These are phyloP conservation scores for Zygogramma bicolorata DNA, from an alignment of 2,888 invertebrate species.

Conservation along the genomic window DNA sequence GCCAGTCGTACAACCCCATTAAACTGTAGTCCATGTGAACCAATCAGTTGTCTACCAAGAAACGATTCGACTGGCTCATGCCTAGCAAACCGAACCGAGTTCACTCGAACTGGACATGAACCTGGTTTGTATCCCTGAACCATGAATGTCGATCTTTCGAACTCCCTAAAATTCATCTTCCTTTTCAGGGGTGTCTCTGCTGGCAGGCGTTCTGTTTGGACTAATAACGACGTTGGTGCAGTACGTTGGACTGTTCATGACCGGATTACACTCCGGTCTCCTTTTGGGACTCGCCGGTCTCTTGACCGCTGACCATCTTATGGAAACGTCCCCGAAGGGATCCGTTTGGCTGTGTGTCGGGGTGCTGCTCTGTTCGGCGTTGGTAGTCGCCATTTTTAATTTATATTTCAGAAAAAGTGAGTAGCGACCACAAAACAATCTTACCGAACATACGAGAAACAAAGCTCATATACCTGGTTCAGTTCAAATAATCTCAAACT, in stretches of 20 bases:
- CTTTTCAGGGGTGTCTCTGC: slow-evolving; percentile 75
- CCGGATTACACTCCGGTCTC: slow-evolving; percentile 82
- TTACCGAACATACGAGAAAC: too few species aligned
- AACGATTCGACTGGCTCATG: too few species aligned
- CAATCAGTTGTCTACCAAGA: too few species aligned
- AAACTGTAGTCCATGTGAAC: too few species aligned
- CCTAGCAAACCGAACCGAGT: too few species aligned
- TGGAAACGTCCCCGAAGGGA: slow-evolving; percentile 68
- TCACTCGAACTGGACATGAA: too few species aligned
- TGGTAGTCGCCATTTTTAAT: slow-evolving; percentile 78
- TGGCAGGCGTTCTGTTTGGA: slow-evolving; percentile 82
- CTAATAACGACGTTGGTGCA: slow-evolving; percentile 86
- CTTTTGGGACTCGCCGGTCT: slow-evolving; percentile 73
- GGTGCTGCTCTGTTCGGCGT: slow-evolving; percentile 75
- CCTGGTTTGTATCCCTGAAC: too few species aligned
- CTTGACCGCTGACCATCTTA: slow-evolving; percentile 72
- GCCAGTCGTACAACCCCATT: too few species aligned
- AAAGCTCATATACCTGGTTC: too few species aligned
- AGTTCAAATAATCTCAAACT: too few species aligned
- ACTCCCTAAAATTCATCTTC: too few species aligned
- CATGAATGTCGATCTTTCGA: too few species aligned
- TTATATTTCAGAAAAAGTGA: slow-evolving; percentile 82
- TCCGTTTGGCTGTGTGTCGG: slow-evolving; percentile 79
- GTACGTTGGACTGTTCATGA: slow-evolving; percentile 85
- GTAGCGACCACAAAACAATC: neutral